Evolutionary conservation across 2,888 invertebrate genomes (phyloP).

Genomic region (Mesoligia furuncula): DNA sequence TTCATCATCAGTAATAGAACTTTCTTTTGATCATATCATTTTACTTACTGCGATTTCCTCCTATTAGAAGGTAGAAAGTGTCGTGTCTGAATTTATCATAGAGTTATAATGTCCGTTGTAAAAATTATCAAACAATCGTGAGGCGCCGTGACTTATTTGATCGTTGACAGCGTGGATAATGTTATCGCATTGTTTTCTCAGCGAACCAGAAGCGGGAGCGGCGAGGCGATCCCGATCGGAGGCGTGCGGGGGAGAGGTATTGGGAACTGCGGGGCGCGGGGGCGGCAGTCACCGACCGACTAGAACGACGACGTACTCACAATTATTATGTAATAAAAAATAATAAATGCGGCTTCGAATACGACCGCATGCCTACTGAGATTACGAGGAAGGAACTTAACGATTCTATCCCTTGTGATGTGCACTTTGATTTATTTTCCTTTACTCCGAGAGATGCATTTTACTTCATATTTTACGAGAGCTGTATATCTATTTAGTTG

Average conservation of each 20-base stretch:
- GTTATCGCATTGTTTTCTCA: slow-evolving; percentile 77
- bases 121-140: slow-evolving; percentile 70
- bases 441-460: slow-evolving; percentile 8
- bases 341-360: slow-evolving; percentile 77
- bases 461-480: slow-evolving; percentile 54
- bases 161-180: slow-evolving; percentile 82
- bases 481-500: slow-evolving; percentile 50
- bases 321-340: slow-evolving; percentile 85
- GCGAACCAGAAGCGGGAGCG: slow-evolving; percentile 69
- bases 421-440: slow-evolving; percentile 53
- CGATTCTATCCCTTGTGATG: slow-evolving; percentile 60
- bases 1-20: slow-evolving; percentile 58
- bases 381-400: slow-evolving; percentile 74
- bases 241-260: slow-evolving; percentile 12
- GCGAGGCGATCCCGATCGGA: slow-evolving; percentile 67
- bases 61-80: slow-evolving; percentile 67
- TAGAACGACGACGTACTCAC: slow-evolving; percentile 79
- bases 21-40: slow-evolving; percentile 69
- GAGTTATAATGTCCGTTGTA: slow-evolving; percentile 74
- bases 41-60: slow-evolving; percentile 60
- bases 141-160: slow-evolving; percentile 76
- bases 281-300: slow-evolving; percentile 77
- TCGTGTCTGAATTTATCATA: slow-evolving; percentile 63
- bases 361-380: slow-evolving; percentile 73
- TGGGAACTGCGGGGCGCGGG: slow-evolving; percentile 35